These are phyloP conservation scores for Brachycybe producta DNA, from an alignment of 2,888 invertebrate genomes.

Conservation along the genomic window DNA sequence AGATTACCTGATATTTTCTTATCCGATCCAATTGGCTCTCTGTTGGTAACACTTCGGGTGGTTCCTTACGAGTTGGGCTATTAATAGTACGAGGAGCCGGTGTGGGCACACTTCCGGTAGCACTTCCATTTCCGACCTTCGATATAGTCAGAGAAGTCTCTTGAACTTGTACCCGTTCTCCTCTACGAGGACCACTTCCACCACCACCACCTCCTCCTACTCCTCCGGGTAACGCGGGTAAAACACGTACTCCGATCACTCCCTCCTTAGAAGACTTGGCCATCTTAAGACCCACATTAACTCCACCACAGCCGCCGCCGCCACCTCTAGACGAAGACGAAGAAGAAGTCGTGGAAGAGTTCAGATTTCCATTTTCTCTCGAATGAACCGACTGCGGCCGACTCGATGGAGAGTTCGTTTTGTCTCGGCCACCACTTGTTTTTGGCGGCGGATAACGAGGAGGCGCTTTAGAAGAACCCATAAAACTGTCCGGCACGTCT, in stretches of 20 bases:
- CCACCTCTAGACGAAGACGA: background rate
- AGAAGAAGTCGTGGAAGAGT: too few relatives aligned
- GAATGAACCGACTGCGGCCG: slow-evolving; percentile 18
- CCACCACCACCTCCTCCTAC: background rate
- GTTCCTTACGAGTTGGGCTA: slow-evolving; percentile 20
- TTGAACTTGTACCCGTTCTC: background rate
- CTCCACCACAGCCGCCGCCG: slow-evolving; percentile 27
- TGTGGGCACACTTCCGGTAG: slow-evolving; percentile 27
- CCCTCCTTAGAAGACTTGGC: background rate
- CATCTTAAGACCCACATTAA: slow-evolving; percentile 34
- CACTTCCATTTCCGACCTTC: slow-evolving; percentile 25
- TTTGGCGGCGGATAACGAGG: slow-evolving; percentile 51
- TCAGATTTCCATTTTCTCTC: too few relatives aligned
- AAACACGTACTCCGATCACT: background rate
- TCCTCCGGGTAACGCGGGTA: background rate
- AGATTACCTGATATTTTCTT: slow-evolving; percentile 74
- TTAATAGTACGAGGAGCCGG: slow-evolving; percentile 23
- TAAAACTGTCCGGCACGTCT: slow-evolving; percentile 90
- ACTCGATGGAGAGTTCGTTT: slow-evolving; percentile 40
- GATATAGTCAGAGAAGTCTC: background rate
- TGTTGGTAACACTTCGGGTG: slow-evolving; percentile 4
- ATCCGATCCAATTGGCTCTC: slow-evolving; percentile 77
- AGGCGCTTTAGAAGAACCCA: slow-evolving; percentile 78
- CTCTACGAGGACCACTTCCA: background rate
- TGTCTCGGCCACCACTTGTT: slow-evolving; percentile 6